Evolutionary conservation across 1,140 invertebrate species (phyloP).

Genomic region (Microplitis demolitor): DNA sequence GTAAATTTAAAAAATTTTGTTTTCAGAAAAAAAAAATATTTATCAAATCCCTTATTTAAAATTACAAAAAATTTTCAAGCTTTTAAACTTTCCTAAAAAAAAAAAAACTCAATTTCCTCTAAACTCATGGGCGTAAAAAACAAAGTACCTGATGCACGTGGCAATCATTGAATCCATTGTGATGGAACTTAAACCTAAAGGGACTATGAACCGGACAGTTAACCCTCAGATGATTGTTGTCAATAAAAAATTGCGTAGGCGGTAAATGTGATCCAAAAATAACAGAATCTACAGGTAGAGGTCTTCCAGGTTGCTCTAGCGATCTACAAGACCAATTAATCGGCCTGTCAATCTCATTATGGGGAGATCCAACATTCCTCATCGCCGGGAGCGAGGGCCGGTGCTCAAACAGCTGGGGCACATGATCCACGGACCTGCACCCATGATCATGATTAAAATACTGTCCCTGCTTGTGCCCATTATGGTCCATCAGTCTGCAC

Average conservation of each 20-base stretch:
- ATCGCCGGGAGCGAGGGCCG: conserved; percentile 37
- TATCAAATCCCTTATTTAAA: no score
- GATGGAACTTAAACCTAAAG: conserved; percentile 64
- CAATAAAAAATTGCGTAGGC: conserved; percentile 45
- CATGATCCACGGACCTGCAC: conserved; percentile 54
- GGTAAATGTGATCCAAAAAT: conserved; percentile 54
- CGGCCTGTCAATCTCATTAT: conserved; percentile 25
- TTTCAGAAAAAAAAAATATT: no score
- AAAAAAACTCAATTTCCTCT: no score
- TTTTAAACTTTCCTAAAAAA: no score
- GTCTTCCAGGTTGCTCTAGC: conserved; percentile 51
- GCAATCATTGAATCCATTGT: conserved; percentile 64
- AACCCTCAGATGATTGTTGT: conserved; percentile 54
- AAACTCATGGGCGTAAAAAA: background rate
- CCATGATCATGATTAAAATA: conserved; percentile 49
- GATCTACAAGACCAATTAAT: conserved; percentile 57
- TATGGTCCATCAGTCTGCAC: conserved; percentile 53
- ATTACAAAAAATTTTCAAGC: no score
- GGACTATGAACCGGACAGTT: conserved; percentile 71
- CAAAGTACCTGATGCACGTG: conserved; percentile 58
- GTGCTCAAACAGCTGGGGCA: conserved; percentile 44
- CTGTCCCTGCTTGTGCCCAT: conserved; percentile 50
- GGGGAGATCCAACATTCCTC: conserved; percentile 8
- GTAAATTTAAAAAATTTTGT: no score
- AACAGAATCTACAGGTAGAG: conserved; percentile 55